Base-by-base conservation (phyloP, 2,797 vertebrate species). In the Galagoides demidoff region DNA sequence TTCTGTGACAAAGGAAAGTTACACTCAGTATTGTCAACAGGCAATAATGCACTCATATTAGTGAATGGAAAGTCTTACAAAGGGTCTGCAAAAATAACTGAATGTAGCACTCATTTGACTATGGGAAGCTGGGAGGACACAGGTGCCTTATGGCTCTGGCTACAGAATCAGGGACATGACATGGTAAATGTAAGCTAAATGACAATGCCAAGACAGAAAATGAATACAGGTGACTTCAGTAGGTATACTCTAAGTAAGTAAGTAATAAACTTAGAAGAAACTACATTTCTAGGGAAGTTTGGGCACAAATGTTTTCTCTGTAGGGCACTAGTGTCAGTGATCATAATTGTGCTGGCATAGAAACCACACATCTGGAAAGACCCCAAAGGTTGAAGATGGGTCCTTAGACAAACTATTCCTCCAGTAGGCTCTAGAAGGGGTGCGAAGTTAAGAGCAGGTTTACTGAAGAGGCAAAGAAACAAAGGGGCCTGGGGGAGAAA, bases 1-100 rank as follows among this genome's bases (percentile, higher is more conserved):
- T 57, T 94, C 45, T 70, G 55, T 52, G 89, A 49, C 37, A 78
- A 92, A 78, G 17, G 77, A 81, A 90, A 94, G 88, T 90, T 37
- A 71, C 29, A 68, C 22, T 92, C 52, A 84, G 74, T 29, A 39
- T 49, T 52, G 85, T 70, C 64, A 85, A 85, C 17, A 95, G 43
- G 71, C 66, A 96, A 82, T 34, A 61, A 79, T 63, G 59, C 3
- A 74, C 64, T 82, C 43, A 63, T 85, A 37, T 74, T 79, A 49
- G 34, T 45, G 34, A 84, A 85, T 37, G 52, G 66, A 81, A 49
- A 57, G 34, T 84, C 74, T 84, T 66, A 68, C 2, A 8, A 70
- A 87, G 81, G 13, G 25, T 84, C 49, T 92, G 52, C 13, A 31
- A 61, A 95, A 82, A 63, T 73, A 74, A 63, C 13, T 64, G 57